phyloP scores from a whole-genome alignment of 37 sponge, comb jelly and placozoan genomes.

The Oscarella lobularis region DNA sequence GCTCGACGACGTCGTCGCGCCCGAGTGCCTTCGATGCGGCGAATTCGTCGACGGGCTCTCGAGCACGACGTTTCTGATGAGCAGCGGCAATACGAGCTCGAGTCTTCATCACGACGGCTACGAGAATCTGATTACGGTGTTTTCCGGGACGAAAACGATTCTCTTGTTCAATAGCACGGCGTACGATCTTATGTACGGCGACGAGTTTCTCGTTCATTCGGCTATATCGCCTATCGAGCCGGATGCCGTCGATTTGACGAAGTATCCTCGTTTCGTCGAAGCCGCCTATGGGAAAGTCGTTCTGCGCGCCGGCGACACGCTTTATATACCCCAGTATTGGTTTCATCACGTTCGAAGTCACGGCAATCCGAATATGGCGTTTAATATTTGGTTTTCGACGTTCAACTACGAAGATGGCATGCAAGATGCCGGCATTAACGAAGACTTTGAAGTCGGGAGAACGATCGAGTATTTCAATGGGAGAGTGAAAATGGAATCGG shows the following conservation, averaged over 20 bases:
- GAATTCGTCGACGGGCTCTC: not conserved
- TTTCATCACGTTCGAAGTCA: not conserved
- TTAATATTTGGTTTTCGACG: not conserved
- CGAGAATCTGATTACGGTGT: not conserved
- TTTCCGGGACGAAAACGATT: not conserved
- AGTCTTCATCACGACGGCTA: slow-evolving; percentile 3
- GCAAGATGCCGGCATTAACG: not conserved
- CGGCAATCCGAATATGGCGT: not conserved
- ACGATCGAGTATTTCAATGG: not conserved
- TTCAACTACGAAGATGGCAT: not conserved
- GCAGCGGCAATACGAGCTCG: slow-evolving; percentile 3
- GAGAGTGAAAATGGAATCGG: not conserved
- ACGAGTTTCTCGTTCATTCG: not conserved
- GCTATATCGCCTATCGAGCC: slow-evolving; percentile 6
- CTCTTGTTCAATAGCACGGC: not conserved
- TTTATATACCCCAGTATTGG: not conserved
- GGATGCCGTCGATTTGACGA: not conserved
- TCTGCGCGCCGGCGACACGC: not conserved
- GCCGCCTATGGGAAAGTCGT: not conserved
- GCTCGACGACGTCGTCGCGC: not conserved
- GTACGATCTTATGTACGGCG: not conserved
- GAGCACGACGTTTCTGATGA: not conserved
- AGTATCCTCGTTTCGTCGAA: not conserved
- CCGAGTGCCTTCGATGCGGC: not conserved
- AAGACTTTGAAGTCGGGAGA: not conserved